Evolutionary conservation across 2,113 vertebrate genomes (phyloP).

Genomic region (Oryzias celebensis): DNA sequence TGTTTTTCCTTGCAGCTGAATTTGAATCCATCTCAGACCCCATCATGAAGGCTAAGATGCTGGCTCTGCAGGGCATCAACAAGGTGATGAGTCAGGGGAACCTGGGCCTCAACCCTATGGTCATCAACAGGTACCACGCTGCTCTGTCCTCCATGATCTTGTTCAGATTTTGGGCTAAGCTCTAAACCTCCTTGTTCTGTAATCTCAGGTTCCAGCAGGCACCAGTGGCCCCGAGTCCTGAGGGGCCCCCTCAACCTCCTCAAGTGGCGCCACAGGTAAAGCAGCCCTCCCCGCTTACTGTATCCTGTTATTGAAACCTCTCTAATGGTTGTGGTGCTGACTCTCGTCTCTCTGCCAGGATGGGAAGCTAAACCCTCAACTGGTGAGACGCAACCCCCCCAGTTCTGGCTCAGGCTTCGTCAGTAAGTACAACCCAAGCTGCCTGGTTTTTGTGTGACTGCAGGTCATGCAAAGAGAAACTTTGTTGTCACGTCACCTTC

Average conservation of each 20-base stretch:
- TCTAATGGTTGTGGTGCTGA: background rate
- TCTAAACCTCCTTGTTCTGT: background rate
- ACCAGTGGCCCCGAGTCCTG: slow-evolving; percentile 67
- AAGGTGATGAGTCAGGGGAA: slow-evolving; percentile 94
- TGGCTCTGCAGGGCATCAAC: slow-evolving; percentile 97
- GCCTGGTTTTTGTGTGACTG: no score
- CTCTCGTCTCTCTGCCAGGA: slow-evolving; percentile 76
- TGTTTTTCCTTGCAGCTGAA: slow-evolving; percentile 70
- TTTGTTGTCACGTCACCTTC: no score
- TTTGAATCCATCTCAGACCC: slow-evolving; percentile 95
- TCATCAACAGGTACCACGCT: slow-evolving; percentile 86
- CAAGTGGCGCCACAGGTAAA: slow-evolving; percentile 73
- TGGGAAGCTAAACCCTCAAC: slow-evolving; percentile 83
- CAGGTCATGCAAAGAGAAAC: no score
- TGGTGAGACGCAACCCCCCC: slow-evolving; percentile 90
- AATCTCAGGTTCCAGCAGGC: slow-evolving; percentile 81
- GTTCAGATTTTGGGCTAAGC: background rate
- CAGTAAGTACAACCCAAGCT: slow-evolving; percentile 82
- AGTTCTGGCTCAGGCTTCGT: slow-evolving; percentile 89
- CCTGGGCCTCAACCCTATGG: slow-evolving; percentile 87
- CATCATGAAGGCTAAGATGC: slow-evolving; percentile 99
- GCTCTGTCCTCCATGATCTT: background rate
- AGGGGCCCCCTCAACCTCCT: slow-evolving; percentile 71
- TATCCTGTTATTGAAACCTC: background rate
- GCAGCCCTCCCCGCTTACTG: background rate